Evolutionary conservation across 2,888 invertebrate genomes (phyloP).

Genomic region (Agrochola lota): DNA sequence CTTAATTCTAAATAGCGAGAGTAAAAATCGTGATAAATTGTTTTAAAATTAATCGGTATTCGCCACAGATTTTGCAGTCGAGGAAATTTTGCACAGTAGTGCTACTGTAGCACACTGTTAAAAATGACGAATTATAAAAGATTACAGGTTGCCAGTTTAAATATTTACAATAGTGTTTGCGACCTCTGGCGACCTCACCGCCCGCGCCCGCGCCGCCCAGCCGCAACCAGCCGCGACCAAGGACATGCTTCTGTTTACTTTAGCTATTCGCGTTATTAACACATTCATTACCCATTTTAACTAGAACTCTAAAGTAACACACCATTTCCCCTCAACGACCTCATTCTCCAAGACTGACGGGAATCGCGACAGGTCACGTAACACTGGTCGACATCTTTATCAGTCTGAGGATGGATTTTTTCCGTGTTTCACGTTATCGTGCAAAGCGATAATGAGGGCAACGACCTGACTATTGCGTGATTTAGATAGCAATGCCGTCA

Average conservation of each 20-base stretch:
- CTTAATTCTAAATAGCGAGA: background rate
- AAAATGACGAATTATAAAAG: conserved; percentile 50
- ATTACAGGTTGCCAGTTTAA: conserved; percentile 65
- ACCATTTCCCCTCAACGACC: conserved; percentile 52
- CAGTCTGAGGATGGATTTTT: conserved; percentile 84
- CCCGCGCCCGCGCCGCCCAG: conserved; percentile 30
- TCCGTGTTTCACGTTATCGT: conserved; percentile 86
- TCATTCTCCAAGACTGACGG: conserved; percentile 25
- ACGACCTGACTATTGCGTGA: conserved; percentile 83
- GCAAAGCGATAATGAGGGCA: conserved; percentile 84
- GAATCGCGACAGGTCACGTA: conserved; percentile 70
- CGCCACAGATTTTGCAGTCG: conserved; percentile 1
- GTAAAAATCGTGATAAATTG: background rate
- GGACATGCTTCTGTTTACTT: conserved; percentile 73
- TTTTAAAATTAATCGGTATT: background rate
- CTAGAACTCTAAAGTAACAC: conserved; percentile 67
- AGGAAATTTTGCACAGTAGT: background rate
- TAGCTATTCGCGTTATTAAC: conserved; percentile 68
- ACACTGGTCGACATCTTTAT: conserved; percentile 77
- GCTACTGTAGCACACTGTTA: conserved; percentile 4
- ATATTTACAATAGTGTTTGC: conserved; percentile 71
- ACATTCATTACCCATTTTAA: conserved; percentile 68
- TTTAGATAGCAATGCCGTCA: conserved; percentile 77
- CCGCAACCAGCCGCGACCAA: conserved; percentile 72
- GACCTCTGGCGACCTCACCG: conserved; percentile 73